Base-by-base conservation (phyloP, 2,113 vertebrate genomes). In the Pimephales promelas region DNA sequence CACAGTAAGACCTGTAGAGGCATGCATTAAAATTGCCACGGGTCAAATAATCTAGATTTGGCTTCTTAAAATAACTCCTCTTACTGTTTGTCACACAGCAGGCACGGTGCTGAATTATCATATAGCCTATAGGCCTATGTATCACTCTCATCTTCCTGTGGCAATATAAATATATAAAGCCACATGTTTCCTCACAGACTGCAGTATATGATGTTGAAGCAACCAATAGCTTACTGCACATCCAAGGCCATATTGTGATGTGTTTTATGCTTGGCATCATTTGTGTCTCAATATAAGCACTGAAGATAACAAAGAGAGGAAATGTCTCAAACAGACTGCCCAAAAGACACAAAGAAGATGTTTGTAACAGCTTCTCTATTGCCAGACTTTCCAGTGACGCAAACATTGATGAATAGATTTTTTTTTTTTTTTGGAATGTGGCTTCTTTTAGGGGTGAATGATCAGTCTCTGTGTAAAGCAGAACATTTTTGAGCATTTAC, bases 1-100 rank as follows among this genome's bases (percentile, higher is more conserved):
- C 64, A 68, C 64, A 40, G 10, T 10, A 40, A 20, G n/a, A 54
- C 52, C 18, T 40, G 71, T 52, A 90, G 90, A 93, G 91, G 89
- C 89, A 92, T 75, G 66, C 93, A 93, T 40, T 95, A 93, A 94
- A 95, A 96, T 93, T 94, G 90, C 92, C 86, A 72, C 89, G 45
- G 71, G 70, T 74, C 68, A 83, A 85, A 88, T 84, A 75, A 43
- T 18, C 79, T 56, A 85, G 87, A 88, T 93, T 93, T 94, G 91
- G 87, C 90, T 89, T 82, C 85, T 90, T 93, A 95, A 28, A 94
- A 94, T 94, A 94, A 90, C 88, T 73, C 40, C 49, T 61, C 54
- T 87, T 76, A 74, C 87, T 70, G 71, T 83, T 84, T 78, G 28
- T 77, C 62, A 80, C 68, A 83, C 75, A 49, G 62, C 80, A 87